Percentiles rank a stretch among this genome's conserved stretches.
Evolutionary conservation across 2,797 vertebrate species (phyloP).

Genomic region (Pelochelys cantorii): DNA sequence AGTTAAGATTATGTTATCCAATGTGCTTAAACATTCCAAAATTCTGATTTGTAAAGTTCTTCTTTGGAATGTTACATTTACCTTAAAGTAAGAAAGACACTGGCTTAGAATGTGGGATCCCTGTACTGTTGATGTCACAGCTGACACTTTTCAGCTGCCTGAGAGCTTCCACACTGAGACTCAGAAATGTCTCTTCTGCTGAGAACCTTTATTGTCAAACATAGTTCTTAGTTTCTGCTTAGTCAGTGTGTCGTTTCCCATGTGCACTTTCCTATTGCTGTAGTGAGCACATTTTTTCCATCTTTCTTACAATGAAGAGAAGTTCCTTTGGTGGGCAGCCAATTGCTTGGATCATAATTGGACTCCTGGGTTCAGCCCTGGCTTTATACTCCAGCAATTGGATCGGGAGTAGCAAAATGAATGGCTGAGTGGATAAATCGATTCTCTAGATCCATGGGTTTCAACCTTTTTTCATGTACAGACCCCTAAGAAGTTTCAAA

Average conservation of each 20-base stretch:
- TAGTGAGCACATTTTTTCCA: background rate
- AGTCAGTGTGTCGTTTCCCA: background rate
- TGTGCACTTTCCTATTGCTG: background rate
- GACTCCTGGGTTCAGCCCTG: constrained; percentile 1
- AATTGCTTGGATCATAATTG: background rate
- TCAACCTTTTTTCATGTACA: background rate
- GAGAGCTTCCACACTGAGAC: background rate
- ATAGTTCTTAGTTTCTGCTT: background rate
- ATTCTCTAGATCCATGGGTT: background rate
- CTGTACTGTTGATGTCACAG: background rate
- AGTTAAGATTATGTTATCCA: too few species aligned
- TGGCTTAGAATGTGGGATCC: background rate
- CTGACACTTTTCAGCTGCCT: background rate
- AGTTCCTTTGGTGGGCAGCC: background rate
- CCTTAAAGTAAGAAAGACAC: background rate
- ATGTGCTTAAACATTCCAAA: too few species aligned
- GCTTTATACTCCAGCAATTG: background rate
- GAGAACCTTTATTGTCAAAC: background rate
- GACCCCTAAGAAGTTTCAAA: background rate
- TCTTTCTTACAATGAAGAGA: background rate
- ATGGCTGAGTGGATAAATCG: background rate
- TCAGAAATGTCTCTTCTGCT: background rate
- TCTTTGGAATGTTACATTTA: too few species aligned
- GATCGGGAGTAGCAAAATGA: background rate
- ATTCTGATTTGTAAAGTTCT: too few species aligned